Conservation (phyloP, 2,113 vertebrate genomes). For the Regulus satrapa region DNA sequence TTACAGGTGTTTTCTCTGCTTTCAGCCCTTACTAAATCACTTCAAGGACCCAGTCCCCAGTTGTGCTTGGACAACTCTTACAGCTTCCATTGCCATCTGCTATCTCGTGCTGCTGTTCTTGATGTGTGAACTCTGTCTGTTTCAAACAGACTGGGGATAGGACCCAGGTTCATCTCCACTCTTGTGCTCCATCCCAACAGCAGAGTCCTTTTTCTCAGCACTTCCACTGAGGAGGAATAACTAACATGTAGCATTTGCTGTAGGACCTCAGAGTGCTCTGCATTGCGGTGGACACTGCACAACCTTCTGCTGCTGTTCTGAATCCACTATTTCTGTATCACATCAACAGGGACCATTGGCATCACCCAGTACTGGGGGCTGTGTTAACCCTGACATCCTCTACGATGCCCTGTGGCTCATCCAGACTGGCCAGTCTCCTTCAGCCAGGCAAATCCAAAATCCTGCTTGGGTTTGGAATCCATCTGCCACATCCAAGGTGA, state of each 20-base stretch:
- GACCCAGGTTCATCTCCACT: rapidly evolving
- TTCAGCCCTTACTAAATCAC: neutral
- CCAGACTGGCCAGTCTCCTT: neutral
- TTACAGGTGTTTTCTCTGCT: neutral
- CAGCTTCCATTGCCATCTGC: neutral
- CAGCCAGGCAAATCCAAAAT: neutral
- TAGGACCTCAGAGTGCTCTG: neutral
- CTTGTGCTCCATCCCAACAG: neutral
- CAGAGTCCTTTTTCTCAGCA: neutral
- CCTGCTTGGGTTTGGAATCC: neutral
- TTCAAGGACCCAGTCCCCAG: neutral
- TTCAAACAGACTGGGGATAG: neutral
- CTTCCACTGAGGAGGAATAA: too few species aligned
- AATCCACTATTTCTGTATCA: neutral
- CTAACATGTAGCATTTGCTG: neutral
- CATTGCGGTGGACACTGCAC: neutral
- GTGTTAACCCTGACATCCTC: too few species aligned
- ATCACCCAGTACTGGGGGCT: neutral
- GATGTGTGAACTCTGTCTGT: rapidly evolving
- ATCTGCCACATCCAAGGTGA: neutral
- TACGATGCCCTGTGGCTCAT: neutral
- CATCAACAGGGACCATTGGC: neutral
- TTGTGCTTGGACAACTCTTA: neutral
- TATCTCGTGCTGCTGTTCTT: neutral
- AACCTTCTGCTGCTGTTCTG: neutral